These are phyloP conservation scores for Pseudobourletiella spinata DNA, from an alignment of 1,140 invertebrate genomes.

Conservation along the genomic window DNA sequence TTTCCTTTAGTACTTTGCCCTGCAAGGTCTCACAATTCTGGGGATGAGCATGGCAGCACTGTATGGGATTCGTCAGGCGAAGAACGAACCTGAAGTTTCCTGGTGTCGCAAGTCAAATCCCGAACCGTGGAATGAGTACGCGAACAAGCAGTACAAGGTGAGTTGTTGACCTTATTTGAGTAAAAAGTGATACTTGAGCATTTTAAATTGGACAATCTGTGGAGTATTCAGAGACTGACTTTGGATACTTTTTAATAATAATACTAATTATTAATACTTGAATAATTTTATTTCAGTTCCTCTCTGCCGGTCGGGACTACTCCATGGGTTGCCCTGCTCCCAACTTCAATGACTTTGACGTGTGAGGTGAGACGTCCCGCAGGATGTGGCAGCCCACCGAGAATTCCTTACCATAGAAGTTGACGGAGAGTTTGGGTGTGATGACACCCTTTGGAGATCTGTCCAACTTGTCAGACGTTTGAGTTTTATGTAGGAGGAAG, in stretches of 20 bases:
- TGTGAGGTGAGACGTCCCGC: no score
- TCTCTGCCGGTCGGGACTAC: slow-evolving; percentile 15
- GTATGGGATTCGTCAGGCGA: slow-evolving; percentile 45
- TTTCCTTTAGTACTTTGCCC: no score
- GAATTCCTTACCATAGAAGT: no score
- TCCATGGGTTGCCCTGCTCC: slow-evolving; percentile 12
- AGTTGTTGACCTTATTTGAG: not conserved
- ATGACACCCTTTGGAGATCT: no score
- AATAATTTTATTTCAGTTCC: slow-evolving; percentile 12
- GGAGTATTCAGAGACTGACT: not conserved
- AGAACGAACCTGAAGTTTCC: slow-evolving; percentile 63
- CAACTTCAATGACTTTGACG: no score
- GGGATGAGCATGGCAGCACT: not conserved
- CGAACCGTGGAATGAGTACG: slow-evolving; percentile 70
- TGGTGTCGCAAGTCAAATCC: slow-evolving; percentile 60
- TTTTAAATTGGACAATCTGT: not conserved
- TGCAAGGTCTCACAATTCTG: no score
- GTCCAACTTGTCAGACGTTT: no score
- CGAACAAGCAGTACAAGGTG: slow-evolving; percentile 72
- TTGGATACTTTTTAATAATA: not conserved
- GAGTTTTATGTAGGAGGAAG: no score
- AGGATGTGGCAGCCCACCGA: no score
- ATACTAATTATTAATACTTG: not conserved
- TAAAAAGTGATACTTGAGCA: not conserved
- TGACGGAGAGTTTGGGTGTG: no score